Evolutionary conservation across 92 coral and sea anemone species (phyloP).

Genomic region (Muricea muricata): DNA sequence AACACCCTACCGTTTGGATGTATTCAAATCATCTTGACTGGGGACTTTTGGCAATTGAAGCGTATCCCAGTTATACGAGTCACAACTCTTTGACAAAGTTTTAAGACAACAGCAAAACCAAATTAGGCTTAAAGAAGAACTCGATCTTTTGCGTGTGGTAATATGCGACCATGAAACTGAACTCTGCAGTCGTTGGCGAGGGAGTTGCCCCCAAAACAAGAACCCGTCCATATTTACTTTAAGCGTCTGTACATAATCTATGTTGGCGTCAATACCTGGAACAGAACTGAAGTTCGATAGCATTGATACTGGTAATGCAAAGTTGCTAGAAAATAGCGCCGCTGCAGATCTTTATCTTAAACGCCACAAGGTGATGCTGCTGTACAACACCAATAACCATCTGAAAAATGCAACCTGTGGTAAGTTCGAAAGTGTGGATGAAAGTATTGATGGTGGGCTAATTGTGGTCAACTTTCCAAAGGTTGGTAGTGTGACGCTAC

Average conservation of each 20-base stretch:
- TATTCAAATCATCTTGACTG: not conserved
- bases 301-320: slow-evolving; percentile 44
- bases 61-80: not conserved
- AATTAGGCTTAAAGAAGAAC: not conserved
- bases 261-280: slow-evolving; percentile 54
- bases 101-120: not conserved
- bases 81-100: not conserved
- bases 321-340: not conserved
- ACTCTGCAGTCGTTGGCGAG: not conserved
- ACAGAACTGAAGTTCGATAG: slow-evolving; percentile 47
- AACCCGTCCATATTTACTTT: slow-evolving; percentile 63
- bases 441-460: no score
- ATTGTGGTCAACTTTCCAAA: slow-evolving; percentile 32
- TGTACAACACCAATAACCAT: not conserved
- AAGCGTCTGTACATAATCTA: slow-evolving; percentile 43
- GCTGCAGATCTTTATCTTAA: not conserved
- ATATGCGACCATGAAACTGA: slow-evolving; percentile 1
- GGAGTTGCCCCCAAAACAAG: not conserved
- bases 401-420: not conserved
- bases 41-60: not conserved
- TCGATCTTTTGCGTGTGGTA: not conserved
- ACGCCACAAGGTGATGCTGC: not conserved
- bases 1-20: not conserved
- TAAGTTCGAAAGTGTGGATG: not conserved
- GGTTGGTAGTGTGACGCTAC: slow-evolving; percentile 26